These are phyloP conservation scores for Recurvirostra avosetta DNA, from an alignment of 2,113 vertebrate species.

Conservation along the genomic window DNA sequence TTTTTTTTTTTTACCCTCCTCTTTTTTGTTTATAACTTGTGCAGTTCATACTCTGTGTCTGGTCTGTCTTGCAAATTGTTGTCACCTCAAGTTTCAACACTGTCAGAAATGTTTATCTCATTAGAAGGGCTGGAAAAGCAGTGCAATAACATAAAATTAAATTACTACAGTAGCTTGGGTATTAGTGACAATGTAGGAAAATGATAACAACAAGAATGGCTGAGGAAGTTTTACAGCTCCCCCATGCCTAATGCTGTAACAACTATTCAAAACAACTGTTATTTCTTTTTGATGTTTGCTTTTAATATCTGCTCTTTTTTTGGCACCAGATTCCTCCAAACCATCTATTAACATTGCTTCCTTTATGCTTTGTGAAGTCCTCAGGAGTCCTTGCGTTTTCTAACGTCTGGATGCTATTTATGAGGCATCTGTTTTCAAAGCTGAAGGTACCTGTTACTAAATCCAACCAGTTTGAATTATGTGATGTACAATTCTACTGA, in stretches of 20 bases:
- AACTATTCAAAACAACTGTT: constrained; percentile 11
- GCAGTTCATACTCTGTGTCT: neutral
- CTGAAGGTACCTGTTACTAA: neutral
- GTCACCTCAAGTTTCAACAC: neutral
- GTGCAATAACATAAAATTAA: constrained; percentile 59
- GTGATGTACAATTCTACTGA: neutral
- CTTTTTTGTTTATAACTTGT: neutral
- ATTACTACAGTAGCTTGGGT: constrained; percentile 27
- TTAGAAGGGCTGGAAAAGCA: constrained; percentile 27
- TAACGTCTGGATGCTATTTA: neutral
- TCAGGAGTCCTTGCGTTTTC: neutral
- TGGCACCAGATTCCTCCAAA: neutral
- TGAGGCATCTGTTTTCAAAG: neutral
- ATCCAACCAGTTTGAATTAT: neutral
- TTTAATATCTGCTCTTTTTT: neutral
- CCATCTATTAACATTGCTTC: neutral
- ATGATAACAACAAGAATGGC: constrained; percentile 28
- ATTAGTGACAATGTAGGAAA: constrained; percentile 38
- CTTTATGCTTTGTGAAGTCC: neutral
- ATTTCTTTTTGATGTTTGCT: neutral
- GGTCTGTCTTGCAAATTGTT: constrained; percentile 32
- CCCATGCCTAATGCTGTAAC: neutral
- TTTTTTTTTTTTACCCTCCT: fast-evolving
- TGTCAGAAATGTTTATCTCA: constrained; percentile 47
- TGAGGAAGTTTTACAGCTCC: constrained; percentile 23